Percentiles rank a stretch among this genome's conserved stretches.
These are phyloP conservation scores for Chrysocyon brachyurus DNA, from an alignment of 2,797 vertebrate species.

Conservation along the genomic window DNA sequence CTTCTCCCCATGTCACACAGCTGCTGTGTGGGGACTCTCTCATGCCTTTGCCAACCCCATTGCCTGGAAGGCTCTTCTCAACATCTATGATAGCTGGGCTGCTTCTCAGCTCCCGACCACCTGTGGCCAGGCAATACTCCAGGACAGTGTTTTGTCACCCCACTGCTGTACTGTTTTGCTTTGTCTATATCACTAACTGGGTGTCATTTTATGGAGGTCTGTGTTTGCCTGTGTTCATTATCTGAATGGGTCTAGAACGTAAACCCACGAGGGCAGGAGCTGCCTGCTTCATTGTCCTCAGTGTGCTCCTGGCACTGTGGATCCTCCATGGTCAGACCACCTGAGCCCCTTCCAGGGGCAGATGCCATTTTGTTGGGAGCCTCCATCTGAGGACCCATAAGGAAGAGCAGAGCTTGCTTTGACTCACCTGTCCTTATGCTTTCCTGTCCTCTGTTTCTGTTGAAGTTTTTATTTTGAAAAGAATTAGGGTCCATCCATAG, in stretches of 20 bases:
- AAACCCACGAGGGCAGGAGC: fast-evolving
- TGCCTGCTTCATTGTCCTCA: neutral
- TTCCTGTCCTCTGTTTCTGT: neutral
- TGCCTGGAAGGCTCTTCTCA: neutral
- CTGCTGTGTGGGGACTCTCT: neutral
- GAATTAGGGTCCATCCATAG: neutral
- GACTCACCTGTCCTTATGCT: neutral
- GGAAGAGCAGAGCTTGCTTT: neutral
- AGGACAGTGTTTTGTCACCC: fast-evolving
- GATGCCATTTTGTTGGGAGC: neutral
- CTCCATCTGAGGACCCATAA: fast-evolving
- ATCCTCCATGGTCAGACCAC: fast-evolving
- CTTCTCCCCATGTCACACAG: fast-evolving
- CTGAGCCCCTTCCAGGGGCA: fast-evolving
- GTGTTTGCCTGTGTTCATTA: neutral
- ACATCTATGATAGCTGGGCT: neutral
- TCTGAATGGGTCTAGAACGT: neutral
- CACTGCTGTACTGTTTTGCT: neutral
- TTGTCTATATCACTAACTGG: fast-evolving
- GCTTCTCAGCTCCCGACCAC: neutral
- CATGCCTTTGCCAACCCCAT: fast-evolving
- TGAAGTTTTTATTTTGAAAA: neutral
- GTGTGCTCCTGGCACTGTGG: fast-evolving
- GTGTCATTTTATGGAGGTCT: fast-evolving
- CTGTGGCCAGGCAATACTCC: fast-evolving